Evolutionary conservation across 1,140 invertebrate genomes (phyloP).

Genomic region (Cecropterus lyciades): DNA sequence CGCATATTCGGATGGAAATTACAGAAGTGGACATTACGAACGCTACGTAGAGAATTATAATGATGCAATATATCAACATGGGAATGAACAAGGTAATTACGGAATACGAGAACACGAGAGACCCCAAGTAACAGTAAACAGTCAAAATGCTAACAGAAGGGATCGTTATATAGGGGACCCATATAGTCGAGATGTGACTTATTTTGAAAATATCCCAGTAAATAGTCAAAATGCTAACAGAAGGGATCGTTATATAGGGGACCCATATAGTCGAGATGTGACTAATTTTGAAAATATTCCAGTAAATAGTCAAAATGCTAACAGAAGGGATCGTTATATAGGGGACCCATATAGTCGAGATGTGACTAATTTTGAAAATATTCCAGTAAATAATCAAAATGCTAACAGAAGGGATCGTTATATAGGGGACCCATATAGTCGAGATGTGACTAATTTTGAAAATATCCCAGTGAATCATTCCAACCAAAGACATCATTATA

Average conservation of each 20-base stretch:
- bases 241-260: too few relatives aligned
- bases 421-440: neutral
- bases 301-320: too few relatives aligned
- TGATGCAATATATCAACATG: neutral
- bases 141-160: constrained; percentile 2
- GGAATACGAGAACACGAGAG: neutral
- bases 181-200: neutral
- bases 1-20: neutral
- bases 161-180: neutral
- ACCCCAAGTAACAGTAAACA: neutral
- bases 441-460: neutral
- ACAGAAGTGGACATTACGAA: neutral
- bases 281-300: too few relatives aligned
- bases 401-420: neutral
- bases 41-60: neutral
- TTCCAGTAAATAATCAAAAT: neutral
- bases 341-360: too few relatives aligned
- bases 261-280: too few relatives aligned
- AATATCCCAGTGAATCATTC: constrained; percentile 1
- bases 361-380: too few relatives aligned
- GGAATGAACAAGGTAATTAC: constrained; percentile 1
- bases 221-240: too few relatives aligned
- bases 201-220: too few relatives aligned
- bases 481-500: neutral
- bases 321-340: too few relatives aligned